Conservation (phyloP, 1,140 invertebrate genomes). For the Dendrolimus punctatus region DNA sequence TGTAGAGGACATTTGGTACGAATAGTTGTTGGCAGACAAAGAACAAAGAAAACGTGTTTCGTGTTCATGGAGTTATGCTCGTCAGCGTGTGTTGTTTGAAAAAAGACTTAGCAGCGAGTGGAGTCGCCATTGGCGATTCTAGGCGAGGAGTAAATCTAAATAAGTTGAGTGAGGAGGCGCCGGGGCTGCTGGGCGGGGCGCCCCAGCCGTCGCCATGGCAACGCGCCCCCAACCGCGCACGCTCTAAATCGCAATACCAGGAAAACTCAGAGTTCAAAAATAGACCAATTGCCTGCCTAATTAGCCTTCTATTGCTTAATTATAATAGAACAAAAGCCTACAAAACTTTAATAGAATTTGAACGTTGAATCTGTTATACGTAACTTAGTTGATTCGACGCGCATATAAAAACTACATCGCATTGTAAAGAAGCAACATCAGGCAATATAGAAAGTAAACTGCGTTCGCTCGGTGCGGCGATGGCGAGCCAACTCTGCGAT, state of each 20-base stretch:
- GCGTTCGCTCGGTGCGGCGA: constrained; percentile 33
- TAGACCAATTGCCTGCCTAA: too few species aligned
- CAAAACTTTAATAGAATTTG: too few species aligned
- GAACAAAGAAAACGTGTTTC: neutral
- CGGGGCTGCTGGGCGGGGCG: constrained; percentile 43
- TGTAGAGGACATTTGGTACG: too few species aligned
- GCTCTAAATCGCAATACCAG: constrained; percentile 18
- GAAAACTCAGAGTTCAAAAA: constrained; percentile 16
- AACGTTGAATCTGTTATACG: too few species aligned
- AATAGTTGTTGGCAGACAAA: neutral
- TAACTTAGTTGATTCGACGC: neutral
- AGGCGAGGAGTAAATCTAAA: constrained; percentile 36
- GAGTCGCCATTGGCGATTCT: constrained; percentile 32
- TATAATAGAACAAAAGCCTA: neutral
- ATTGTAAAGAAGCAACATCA: constrained; percentile 15
- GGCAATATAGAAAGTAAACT: constrained; percentile 63
- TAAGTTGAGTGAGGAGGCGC: constrained; percentile 27
- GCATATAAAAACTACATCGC: constrained; percentile 9
- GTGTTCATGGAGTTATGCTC: neutral
- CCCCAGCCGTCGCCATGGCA: constrained; percentile 47
- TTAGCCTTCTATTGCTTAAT: neutral
- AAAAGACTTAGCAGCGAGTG: constrained; percentile 13
- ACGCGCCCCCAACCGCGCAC: constrained; percentile 34
- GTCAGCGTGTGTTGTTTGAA: neutral
- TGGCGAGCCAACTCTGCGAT: constrained; percentile 57